These are phyloP conservation scores for Sarcophaga subvicina DNA, from an alignment of 2,888 invertebrate species.

Conservation along the genomic window DNA sequence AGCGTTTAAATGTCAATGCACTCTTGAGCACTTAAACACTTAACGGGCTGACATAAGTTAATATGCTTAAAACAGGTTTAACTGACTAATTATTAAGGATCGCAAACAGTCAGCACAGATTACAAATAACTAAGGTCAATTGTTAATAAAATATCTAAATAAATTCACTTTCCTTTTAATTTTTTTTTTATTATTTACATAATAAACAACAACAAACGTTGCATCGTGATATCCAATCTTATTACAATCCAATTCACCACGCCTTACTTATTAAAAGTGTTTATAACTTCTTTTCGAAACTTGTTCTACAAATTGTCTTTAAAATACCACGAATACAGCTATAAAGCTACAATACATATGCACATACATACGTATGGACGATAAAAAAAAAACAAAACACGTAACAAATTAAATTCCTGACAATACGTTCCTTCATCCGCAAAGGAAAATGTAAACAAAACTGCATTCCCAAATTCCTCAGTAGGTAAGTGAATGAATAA, in stretches of 20 bases:
- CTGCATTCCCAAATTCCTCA: slow-evolving; percentile 51
- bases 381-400: neutral
- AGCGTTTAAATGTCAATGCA: too few relatives aligned
- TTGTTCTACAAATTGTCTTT: slow-evolving; percentile 24
- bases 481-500: slow-evolving; percentile 11
- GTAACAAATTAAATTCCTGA: slow-evolving; percentile 7
- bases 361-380: neutral
- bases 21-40: too few relatives aligned
- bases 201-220: too few relatives aligned
- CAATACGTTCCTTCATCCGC: slow-evolving; percentile 30
- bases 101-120: too few relatives aligned
- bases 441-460: slow-evolving; percentile 51
- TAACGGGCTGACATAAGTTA: too few relatives aligned
- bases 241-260: neutral
- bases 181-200: too few relatives aligned
- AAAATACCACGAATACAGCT: neutral
- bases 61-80: too few relatives aligned
- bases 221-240: too few relatives aligned
- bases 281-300: neutral
- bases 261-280: neutral
- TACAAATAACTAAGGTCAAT: too few relatives aligned
- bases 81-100: too few relatives aligned
- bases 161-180: too few relatives aligned
- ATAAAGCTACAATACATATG: neutral
- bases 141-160: too few relatives aligned